Base-by-base conservation (phyloP, 2,797 vertebrate genomes). In the Eurystomus glaucurus region DNA sequence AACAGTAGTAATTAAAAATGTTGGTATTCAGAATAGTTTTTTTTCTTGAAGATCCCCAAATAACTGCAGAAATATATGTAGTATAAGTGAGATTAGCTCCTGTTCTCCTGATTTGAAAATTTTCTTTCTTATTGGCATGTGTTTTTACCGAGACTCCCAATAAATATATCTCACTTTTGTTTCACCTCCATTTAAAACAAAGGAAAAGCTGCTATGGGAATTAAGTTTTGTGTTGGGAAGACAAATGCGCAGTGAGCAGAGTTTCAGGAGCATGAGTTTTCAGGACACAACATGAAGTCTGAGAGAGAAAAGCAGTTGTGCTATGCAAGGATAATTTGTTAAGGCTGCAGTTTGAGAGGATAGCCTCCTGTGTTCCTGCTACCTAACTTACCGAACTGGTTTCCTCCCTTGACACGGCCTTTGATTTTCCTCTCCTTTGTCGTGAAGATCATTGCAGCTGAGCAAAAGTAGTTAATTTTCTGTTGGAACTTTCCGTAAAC, bases 381-480 rank as follows among this genome's bases (percentile, higher is more conserved):
- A 43, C 72, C 76, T 84, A 55, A 70, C 93, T 83, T 83, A 83
- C 88, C 54, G 4, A 91, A 94, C 93, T 3, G 1, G 92, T 98
- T 97, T 88, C 46, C 20, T 78, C 60, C 58, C 74, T 51, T 76
- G 71, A 50, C 25, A 1, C 60, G 31, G 51, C 88, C 69, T 81
- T 57, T 92, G 64, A 57, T 95, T 85, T 96, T 78, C 69, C 21
- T 71, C 57, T 87, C 39, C 37, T 92, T 95, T 91, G 18, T 86
- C 39, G 35, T 83, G 79, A 92, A 69, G 50, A 78, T 91, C 23
- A 37, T 61, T 91, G 61, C 51, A 78, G 75, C 62, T 77, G 51
- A 94, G 70, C 21, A 77, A 46, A 95, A 93, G 62, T 39, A 57
- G 75, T 93, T 92, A 54, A 61, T 93, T 92, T 91, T 91, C 66